Conservation (phyloP, 2,113 vertebrate genomes). For the Engraulis encrasicolus region DNA sequence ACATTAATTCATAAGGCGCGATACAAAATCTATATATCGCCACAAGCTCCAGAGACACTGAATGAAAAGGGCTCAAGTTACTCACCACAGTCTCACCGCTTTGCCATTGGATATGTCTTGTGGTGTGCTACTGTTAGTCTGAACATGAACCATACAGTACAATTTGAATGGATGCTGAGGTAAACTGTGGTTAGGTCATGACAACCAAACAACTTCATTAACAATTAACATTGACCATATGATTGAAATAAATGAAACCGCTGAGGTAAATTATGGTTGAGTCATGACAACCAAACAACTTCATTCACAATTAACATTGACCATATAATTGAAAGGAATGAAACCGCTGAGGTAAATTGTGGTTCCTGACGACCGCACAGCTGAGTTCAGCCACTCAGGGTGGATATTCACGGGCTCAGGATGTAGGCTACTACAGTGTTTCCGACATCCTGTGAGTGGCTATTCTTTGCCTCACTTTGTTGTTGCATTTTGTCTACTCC, state of each 20-base stretch:
- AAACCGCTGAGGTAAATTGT: background rate
- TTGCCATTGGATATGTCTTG: background rate
- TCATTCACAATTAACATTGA: too few species aligned
- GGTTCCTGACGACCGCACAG: background rate
- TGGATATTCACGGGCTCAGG: background rate
- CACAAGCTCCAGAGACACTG: slow-evolving; percentile 27
- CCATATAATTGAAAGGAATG: too few species aligned
- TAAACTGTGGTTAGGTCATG: background rate
- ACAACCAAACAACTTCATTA: too few species aligned
- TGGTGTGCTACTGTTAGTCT: background rate
- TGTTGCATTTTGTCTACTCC: slow-evolving; percentile 34
- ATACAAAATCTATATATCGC: slow-evolving; percentile 4
- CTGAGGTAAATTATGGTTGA: background rate
- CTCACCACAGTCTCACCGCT: background rate
- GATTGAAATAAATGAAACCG: too few species aligned
- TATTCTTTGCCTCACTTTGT: slow-evolving; percentile 27
- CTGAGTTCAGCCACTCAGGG: too few species aligned
- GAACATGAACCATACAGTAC: background rate
- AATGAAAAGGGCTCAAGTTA: background rate
- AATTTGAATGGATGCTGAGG: background rate
- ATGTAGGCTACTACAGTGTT: background rate
- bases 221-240: too few species aligned
- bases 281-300: background rate
- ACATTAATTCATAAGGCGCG: background rate
- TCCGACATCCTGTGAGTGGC: background rate